A percentile compares a stretch with the other conserved stretches of the same genome.
phyloP scores from a whole-genome alignment of 2,888 invertebrate species.

The Petrolisthes cinctipes region DNA sequence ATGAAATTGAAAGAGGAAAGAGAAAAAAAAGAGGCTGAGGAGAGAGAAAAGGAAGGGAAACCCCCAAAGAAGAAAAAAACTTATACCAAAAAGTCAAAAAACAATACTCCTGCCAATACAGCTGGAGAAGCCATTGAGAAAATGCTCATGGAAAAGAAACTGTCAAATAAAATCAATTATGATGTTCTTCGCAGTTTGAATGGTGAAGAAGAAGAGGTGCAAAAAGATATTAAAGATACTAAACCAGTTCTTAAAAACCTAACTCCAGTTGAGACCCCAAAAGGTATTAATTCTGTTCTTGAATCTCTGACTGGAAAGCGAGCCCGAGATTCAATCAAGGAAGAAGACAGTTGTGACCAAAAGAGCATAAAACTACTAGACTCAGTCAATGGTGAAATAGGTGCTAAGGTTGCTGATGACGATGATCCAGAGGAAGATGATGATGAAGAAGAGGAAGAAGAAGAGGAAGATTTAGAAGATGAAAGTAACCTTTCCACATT shows the following conservation, averaged over 20 bases:
- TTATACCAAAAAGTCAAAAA: slow-evolving; percentile 76
- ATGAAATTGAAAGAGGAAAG: slow-evolving; percentile 88
- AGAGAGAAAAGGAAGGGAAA: slow-evolving; percentile 87
- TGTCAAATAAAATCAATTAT: slow-evolving; percentile 97
- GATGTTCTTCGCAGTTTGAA: slow-evolving; percentile 90
- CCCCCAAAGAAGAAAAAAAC: slow-evolving; percentile 84
- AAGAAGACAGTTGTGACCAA: slow-evolving; percentile 21
- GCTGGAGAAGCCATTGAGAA: slow-evolving; percentile 93
- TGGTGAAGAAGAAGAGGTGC: slow-evolving; percentile 51
- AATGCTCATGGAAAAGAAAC: slow-evolving; percentile 94
- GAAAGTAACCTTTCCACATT: slow-evolving; percentile 66
- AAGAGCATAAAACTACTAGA: slow-evolving; percentile 15
- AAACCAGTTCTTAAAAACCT: slow-evolving; percentile 42
- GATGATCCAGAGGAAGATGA: slow-evolving; percentile 53
- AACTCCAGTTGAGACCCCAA: slow-evolving; percentile 45
- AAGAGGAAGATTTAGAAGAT: slow-evolving; percentile 66
- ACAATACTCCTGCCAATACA: slow-evolving; percentile 72
- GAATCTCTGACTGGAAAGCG: slow-evolving; percentile 58
- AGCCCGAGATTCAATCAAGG: slow-evolving; percentile 28
- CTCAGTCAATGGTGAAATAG: background rate
- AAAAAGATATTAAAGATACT: slow-evolving; percentile 33
- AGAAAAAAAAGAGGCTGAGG: slow-evolving; percentile 83
- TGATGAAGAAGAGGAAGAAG: slow-evolving; percentile 65
- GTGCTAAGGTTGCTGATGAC: slow-evolving; percentile 44
- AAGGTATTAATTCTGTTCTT: slow-evolving; percentile 56